Conservation (phyloP, 2,113 vertebrate genomes). For the Pteruthius melanotis region DNA sequence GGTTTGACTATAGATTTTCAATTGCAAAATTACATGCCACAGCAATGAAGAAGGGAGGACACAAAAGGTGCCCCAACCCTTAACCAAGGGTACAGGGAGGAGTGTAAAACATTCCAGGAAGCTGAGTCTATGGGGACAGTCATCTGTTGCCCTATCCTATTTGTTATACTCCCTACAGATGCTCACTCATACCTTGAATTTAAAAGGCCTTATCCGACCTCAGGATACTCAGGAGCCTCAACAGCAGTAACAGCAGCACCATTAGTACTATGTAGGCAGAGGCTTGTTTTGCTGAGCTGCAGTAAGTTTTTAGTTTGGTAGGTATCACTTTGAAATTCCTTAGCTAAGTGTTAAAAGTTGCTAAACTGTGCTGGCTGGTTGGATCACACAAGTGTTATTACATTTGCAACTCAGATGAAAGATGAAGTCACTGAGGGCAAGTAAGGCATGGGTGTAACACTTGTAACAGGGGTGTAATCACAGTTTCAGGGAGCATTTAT, state of each 20-base stretch:
- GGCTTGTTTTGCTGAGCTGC: background rate
- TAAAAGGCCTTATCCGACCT: background rate
- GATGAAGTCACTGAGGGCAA: conserved; percentile 31
- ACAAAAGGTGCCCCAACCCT: background rate
- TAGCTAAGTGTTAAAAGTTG: conserved; percentile 22
- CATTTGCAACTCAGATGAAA: conserved; percentile 23
- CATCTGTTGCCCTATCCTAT: background rate
- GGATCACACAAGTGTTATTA: background rate
- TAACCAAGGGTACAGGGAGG: conserved; percentile 27
- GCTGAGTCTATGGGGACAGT: background rate
- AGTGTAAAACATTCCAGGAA: conserved; percentile 36
- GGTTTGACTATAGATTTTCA: background rate
- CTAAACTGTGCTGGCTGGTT: conserved; percentile 49
- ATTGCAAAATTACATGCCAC: background rate
- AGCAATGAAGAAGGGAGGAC: background rate
- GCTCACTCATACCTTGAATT: background rate
- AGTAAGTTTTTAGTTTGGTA: background rate
- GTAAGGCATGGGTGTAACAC: conserved; percentile 23
- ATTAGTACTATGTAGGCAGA: background rate
- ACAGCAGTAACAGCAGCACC: background rate
- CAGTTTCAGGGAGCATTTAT: background rate
- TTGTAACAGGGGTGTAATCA: background rate
- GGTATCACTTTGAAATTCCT: background rate
- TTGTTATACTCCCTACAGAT: background rate
- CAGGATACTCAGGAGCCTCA: background rate